phyloP scores from a whole-genome alignment of 2,888 invertebrate genomes.

The Escarpia spicata region DNA sequence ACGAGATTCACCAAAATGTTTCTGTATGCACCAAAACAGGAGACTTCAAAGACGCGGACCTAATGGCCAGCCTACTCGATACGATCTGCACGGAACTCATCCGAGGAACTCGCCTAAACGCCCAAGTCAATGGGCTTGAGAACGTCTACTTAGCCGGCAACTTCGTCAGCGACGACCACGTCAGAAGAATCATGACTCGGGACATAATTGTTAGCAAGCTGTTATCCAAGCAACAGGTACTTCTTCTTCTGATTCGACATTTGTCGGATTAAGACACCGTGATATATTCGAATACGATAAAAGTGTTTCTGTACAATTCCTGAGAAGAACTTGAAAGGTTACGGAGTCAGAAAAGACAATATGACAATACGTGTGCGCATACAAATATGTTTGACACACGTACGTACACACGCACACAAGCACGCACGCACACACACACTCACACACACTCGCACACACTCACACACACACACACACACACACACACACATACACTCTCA shows the following conservation, averaged over 20 bases:
- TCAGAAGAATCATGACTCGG: background rate
- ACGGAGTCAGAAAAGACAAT: no score
- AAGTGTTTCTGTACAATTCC: background rate
- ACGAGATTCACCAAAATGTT: background rate
- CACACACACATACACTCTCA: no score
- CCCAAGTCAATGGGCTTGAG: background rate
- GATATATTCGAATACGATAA: no score
- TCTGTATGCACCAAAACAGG: background rate
- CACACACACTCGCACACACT: no score
- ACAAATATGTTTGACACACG: no score
- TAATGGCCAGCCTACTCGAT: background rate
- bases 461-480: no score
- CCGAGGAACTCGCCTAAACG: background rate
- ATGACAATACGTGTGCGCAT: no score
- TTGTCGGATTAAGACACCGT: background rate
- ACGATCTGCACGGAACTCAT: background rate
- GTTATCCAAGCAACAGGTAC: background rate
- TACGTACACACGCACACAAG: no score
- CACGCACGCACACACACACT: no score
- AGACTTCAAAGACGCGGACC: background rate
- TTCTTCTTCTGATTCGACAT: background rate
- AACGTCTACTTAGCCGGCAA: constrained; percentile 8
- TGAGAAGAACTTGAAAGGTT: background rate
- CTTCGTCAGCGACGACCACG: background rate
- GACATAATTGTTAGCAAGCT: background rate